Percentiles rank a stretch among this genome's conserved stretches.
Conservation (phyloP, 1,140 invertebrate genomes). For the Euschistus heros region DNA sequence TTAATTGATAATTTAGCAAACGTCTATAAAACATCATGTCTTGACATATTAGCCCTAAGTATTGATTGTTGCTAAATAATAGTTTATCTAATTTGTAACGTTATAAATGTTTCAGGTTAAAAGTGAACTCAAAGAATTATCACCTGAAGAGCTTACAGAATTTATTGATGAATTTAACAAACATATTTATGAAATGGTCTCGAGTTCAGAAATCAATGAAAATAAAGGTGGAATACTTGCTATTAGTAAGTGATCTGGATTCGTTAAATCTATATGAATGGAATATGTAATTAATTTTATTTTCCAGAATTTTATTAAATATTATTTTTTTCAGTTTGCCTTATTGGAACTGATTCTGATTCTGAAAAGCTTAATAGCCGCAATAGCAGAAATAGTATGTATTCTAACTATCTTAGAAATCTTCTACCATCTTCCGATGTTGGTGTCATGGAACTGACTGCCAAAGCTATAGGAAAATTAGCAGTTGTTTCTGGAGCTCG, state of each 20-base stretch:
- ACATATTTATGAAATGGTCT: conserved; percentile 92
- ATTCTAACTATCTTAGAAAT: conserved; percentile 86
- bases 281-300: neutral
- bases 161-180: conserved; percentile 89
- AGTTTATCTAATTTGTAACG: neutral
- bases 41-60: neutral
- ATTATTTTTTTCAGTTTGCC: conserved; percentile 54
- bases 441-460: conserved; percentile 90
- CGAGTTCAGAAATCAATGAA: conserved; percentile 81
- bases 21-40: no score
- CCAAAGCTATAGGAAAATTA: conserved; percentile 83
- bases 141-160: conserved; percentile 75
- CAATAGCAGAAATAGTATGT: conserved; percentile 78
- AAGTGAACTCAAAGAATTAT: conserved; percentile 81
- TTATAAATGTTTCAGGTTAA: conserved; percentile 39
- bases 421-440: conserved; percentile 81
- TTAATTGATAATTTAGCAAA: no score
- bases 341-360: conserved; percentile 88
- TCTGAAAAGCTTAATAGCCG: conserved; percentile 82
- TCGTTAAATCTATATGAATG: neutral
- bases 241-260: conserved; percentile 53
- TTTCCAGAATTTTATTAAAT: conserved; percentile 17
- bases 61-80: neutral
- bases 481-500: conserved; percentile 85
- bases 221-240: conserved; percentile 92